Conservation (phyloP, 2,797 vertebrate species). For the Pseudopleuronectes americanus region DNA sequence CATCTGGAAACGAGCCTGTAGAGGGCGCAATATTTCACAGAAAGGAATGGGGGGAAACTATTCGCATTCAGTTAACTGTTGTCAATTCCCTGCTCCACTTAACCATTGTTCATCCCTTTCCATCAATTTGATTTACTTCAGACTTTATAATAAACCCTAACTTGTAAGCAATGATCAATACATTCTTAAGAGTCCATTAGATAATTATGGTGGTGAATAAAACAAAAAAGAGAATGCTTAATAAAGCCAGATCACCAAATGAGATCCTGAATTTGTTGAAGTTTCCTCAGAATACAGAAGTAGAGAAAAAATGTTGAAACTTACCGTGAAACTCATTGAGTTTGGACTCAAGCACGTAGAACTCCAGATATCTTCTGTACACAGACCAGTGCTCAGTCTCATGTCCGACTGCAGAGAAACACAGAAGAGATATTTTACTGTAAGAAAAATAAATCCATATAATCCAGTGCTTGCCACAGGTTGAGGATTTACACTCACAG, state of each 20-base stretch:
- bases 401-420: slow-evolving; percentile 87
- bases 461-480: neutral
- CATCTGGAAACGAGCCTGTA: slow-evolving; percentile 94
- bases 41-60: neutral
- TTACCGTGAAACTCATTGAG: slow-evolving; percentile 97
- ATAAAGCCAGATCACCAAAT: no score
- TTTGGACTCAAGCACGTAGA: slow-evolving; percentile 98
- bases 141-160: neutral
- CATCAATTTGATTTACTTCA: neutral
- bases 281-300: no score
- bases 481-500: no score
- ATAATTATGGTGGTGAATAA: neutral
- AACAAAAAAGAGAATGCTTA: neutral
- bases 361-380: slow-evolving; percentile 95
- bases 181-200: neutral
- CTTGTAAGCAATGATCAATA: slow-evolving; percentile 3
- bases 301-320: slow-evolving; percentile 6
- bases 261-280: no score
- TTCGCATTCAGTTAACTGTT: neutral
- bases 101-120: neutral
- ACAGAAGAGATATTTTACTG: slow-evolving; percentile 22
- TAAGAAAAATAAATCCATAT: neutral
- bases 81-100: neutral
- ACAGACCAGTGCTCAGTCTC: slow-evolving; percentile 95
- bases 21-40: slow-evolving; percentile 5